A percentile compares a stretch with the other conserved stretches of the same genome.
phyloP scores from a whole-genome alignment of 2,113 vertebrate genomes.

The Pontoporia blainvillei region DNA sequence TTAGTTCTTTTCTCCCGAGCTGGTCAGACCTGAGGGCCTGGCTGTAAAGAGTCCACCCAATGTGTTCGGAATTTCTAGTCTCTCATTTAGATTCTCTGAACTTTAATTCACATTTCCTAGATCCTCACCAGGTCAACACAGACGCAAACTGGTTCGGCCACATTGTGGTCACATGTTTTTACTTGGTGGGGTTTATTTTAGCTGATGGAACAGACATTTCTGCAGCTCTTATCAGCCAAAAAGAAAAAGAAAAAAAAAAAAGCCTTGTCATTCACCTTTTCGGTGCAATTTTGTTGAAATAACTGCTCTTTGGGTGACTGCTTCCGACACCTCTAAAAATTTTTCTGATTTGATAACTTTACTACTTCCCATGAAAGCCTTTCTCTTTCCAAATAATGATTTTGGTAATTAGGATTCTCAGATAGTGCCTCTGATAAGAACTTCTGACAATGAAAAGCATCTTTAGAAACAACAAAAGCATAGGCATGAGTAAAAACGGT shows the following conservation, averaged over 20 bases:
- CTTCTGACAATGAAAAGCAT: constrained; percentile 70
- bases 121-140: not conserved
- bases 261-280: not conserved
- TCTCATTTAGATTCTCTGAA: not conserved
- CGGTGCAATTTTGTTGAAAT: not conserved
- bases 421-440: constrained; percentile 74
- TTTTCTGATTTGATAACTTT: constrained; percentile 60
- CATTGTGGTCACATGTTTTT: not conserved
- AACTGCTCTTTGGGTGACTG: not conserved
- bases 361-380: constrained; percentile 43
- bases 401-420: constrained; percentile 72
- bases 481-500: not conserved
- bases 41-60: not conserved
- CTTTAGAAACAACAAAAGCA: constrained; percentile 73
- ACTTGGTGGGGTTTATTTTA: not conserved
- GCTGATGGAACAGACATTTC: not conserved
- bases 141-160: not conserved
- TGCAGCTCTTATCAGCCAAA: not conserved
- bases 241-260: not conserved
- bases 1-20: not conserved
- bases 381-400: constrained; percentile 69
- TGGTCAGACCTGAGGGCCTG: not conserved
- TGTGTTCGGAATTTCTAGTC: not conserved
- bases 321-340: not conserved
- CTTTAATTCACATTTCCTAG: constrained; percentile 45